phyloP scores from a whole-genome alignment of 2,797 vertebrate genomes.

The Saxicola maurus region DNA sequence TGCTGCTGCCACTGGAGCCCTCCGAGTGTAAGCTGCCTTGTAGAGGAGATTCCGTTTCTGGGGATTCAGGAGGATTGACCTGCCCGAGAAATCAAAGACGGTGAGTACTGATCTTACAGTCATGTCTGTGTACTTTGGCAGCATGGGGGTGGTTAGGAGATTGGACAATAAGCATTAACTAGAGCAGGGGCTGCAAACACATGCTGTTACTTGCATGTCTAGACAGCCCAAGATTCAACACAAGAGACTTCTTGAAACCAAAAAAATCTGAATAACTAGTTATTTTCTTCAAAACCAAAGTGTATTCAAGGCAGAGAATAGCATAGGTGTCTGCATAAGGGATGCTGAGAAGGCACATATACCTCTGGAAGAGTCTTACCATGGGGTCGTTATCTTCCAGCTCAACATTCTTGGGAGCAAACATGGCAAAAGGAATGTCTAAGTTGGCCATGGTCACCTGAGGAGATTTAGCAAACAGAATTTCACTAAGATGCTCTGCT shows the following conservation, averaged over 20 bases:
- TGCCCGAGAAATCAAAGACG: conserved; percentile 39
- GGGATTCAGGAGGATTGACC: conserved; percentile 91
- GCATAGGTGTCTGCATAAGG: not conserved
- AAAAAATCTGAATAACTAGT: not conserved
- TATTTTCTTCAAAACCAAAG: not conserved
- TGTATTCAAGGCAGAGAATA: not conserved
- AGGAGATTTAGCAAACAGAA: conserved; percentile 46
- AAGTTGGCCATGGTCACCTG: conserved; percentile 88
- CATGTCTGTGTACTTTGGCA: not conserved
- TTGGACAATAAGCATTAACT: not conserved
- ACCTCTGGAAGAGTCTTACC: conserved; percentile 73
- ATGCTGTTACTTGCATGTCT: not conserved
- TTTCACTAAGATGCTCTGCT: conserved; percentile 6
- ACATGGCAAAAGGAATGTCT: conserved; percentile 96
- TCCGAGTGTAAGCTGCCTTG: conserved; percentile 92
- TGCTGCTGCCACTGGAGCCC: conserved; percentile 85
- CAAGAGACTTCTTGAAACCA: not conserved
- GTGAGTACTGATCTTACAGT: not conserved
- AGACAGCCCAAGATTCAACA: not conserved
- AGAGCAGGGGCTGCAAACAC: not conserved
- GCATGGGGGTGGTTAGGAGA: not conserved
- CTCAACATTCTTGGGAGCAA: conserved; percentile 88
- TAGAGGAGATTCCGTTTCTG: conserved; percentile 83
- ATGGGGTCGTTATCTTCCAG: conserved; percentile 90
- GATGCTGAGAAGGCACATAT: conserved; percentile 7